Conservation (phyloP, 1,140 invertebrate genomes). For the Saccostrea glomerata region DNA sequence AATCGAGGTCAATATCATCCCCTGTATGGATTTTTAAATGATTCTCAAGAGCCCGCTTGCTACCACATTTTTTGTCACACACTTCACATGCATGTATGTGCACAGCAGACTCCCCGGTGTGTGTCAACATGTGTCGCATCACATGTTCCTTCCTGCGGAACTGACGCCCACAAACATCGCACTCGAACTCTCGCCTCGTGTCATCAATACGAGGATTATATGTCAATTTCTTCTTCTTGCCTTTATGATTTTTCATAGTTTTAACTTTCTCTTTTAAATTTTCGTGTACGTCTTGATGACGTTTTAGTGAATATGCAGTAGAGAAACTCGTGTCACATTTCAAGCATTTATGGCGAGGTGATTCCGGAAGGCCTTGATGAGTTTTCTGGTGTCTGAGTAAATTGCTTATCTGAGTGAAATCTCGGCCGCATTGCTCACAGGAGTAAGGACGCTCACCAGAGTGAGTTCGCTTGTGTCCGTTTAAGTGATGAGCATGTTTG, state of each 20-base stretch:
- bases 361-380: slow-evolving; percentile 70
- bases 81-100: slow-evolving; percentile 19
- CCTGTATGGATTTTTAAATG: neutral
- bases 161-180: slow-evolving; percentile 9
- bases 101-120: neutral
- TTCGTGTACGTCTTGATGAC: neutral
- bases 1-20: neutral
- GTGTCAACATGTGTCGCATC: slow-evolving; percentile 18
- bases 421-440: slow-evolving; percentile 82
- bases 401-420: slow-evolving; percentile 83
- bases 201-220: neutral
- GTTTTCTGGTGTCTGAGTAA: slow-evolving; percentile 82
- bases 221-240: neutral
- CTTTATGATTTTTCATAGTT: neutral
- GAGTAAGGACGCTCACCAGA: slow-evolving; percentile 94
- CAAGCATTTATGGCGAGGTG: neutral
- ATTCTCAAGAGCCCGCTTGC: neutral
- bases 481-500: slow-evolving; percentile 39
- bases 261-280: neutral
- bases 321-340: neutral
- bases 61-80: neutral
- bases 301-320: neutral
- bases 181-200: neutral
- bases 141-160: slow-evolving; percentile 16
- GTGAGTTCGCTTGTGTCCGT: slow-evolving; percentile 91